Evolutionary conservation across 2,797 vertebrate species (phyloP), one percentile per base, ranked within the genome.

Genomic region (Tenualosa ilisha): DNA sequence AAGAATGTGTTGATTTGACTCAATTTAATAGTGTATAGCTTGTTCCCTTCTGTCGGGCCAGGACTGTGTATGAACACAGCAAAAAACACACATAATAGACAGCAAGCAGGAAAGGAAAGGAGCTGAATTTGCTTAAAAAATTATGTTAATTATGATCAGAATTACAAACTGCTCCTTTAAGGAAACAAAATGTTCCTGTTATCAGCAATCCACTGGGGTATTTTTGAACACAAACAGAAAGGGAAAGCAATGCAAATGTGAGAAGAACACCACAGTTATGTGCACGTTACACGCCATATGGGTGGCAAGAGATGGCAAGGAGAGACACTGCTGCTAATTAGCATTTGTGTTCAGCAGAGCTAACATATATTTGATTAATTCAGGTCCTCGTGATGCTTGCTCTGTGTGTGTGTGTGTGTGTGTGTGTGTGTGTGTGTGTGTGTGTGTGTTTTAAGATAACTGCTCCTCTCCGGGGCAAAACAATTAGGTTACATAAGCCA

Each of bases 401-500:
- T 65, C n/a, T 13, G 63, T 65, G 63, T 65, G 24, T 65, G 9
- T 86, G 22, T 12, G 56, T 61, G 56, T 63, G 61, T 68, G 63
- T 68, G 65, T 37, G 65, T 72, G 26, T 72, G 65, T 72, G 61
- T 63, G 26, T 72, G 65, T 24, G 65, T 37, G 65, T 72, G 65
- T 72, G 65, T 72, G 65, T 72, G 50, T 75, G 37, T 75, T 31
- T 68, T 85, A 88, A 92, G 90, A 88, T 86, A 92, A 91, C 88
- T 81, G 86, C 90, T 89, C 85, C 86, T 86, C 90, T 92, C 89
- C 43, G 17, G 91, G 92, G 83, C 89, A 61, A 89, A 92, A 93
- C 90, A 89, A 91, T 92, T 86, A 89, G 88, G 89, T 94, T 93
- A 92, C 84, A 53, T 92, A 94, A 95, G 89, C 89, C 86, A 86